A percentile compares a stretch with the other conserved stretches of the same genome.
phyloP scores from a whole-genome alignment of 2,113 vertebrate species.

The Haemorhous mexicanus region DNA sequence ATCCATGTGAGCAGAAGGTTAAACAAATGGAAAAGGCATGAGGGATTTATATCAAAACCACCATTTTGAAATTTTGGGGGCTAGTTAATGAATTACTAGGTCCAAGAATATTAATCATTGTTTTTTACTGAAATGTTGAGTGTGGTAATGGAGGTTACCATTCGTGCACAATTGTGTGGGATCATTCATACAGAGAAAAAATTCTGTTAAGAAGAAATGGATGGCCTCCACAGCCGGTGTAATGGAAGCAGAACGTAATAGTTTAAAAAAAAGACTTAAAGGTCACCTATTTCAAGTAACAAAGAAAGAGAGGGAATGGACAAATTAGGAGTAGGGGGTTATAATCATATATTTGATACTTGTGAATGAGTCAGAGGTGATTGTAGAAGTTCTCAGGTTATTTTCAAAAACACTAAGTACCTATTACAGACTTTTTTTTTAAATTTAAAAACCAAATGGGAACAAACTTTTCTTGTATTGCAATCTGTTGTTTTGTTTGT shows the following conservation, averaged over 20 bases:
- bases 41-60: background rate
- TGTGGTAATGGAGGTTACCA: background rate
- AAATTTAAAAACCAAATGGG: background rate
- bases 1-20: background rate
- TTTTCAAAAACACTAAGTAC: background rate
- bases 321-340: background rate
- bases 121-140: background rate
- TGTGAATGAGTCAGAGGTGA: background rate
- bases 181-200: background rate
- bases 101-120: background rate
- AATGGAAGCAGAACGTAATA: background rate
- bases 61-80: background rate
- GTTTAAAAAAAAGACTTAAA: background rate
- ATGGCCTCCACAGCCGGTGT: background rate
- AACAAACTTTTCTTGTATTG: background rate
- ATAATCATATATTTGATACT: background rate
- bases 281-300: background rate
- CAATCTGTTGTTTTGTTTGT: background rate
- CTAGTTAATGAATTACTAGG: background rate
- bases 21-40: background rate
- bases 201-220: background rate
- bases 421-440: background rate
- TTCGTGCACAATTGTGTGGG: background rate
- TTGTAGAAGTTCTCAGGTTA: background rate
- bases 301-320: background rate